Evolutionary conservation across 2,797 vertebrate species (phyloP).

Genomic region (Crocodylus rhombifer): DNA sequence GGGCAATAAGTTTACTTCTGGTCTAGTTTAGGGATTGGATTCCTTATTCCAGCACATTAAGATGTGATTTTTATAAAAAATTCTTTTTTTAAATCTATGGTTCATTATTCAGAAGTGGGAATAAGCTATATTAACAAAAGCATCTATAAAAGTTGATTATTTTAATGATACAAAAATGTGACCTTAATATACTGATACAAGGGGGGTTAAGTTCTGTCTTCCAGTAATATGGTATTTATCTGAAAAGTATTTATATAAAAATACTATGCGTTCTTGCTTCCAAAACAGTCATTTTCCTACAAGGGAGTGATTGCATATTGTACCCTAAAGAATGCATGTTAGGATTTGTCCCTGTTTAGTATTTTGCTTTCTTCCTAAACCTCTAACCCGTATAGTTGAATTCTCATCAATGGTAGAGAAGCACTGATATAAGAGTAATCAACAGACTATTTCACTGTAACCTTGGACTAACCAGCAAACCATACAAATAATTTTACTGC

Average conservation of each 20-base stretch:
- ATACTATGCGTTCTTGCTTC: conserved; percentile 46
- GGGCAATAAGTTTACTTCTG: no score
- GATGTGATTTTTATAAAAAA: no score
- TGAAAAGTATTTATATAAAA: not conserved
- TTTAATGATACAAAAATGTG: conserved; percentile 67
- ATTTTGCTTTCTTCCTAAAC: conserved; percentile 51
- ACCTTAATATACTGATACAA: conserved; percentile 30
- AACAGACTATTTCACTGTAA: conserved; percentile 63
- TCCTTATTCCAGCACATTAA: no score
- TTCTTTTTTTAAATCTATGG: no score
- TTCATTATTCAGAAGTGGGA: no score
- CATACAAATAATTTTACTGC: conserved; percentile 58
- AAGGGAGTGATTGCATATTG: not conserved
- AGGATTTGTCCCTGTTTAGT: conserved; percentile 27
- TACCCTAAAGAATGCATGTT: conserved; percentile 28
- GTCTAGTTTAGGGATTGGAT: no score
- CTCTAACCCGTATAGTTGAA: not conserved
- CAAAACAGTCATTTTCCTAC: not conserved
- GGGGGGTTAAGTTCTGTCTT: conserved; percentile 65
- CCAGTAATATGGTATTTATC: conserved; percentile 68
- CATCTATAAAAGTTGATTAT: conserved; percentile 34
- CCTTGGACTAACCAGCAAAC: conserved; percentile 58
- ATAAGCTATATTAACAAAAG: no score
- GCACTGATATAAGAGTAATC: conserved; percentile 17
- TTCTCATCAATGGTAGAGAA: conserved; percentile 35